A percentile compares a stretch with the other conserved stretches of the same genome.
Conservation (phyloP, 1,140 invertebrate genomes). For the Bombus polaris region DNA sequence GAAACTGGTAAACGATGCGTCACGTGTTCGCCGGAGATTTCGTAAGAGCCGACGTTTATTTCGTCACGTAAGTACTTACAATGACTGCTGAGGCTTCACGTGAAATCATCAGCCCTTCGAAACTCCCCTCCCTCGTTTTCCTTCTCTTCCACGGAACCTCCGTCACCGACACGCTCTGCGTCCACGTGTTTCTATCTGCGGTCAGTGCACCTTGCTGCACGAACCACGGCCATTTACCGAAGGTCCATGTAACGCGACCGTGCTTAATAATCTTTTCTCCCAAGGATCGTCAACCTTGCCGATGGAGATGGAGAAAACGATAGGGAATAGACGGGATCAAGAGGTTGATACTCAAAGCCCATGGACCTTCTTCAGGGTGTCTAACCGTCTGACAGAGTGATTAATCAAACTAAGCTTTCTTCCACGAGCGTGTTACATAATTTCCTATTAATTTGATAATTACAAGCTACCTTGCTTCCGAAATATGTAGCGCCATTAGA, state of each 20-base stretch:
- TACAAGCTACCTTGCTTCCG: not conserved
- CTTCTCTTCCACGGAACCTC: conserved; percentile 39
- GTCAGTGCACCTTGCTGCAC: conserved; percentile 71
- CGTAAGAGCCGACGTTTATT: conserved; percentile 42
- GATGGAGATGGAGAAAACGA: conserved; percentile 36
- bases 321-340: not conserved
- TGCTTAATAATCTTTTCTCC: conserved; percentile 68
- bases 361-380: not conserved
- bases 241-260: conserved; percentile 67
- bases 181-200: conserved; percentile 71
- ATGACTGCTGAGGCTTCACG: conserved; percentile 43
- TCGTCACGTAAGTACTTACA: conserved; percentile 40
- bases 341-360: not conserved
- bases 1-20: not conserved
- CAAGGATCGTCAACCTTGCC: conserved; percentile 64
- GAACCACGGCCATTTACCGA: conserved; percentile 67
- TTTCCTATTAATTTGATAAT: not conserved
- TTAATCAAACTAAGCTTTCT: not conserved
- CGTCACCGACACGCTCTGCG: conserved; percentile 53
- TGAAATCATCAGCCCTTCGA: conserved; percentile 64
- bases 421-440: not conserved
- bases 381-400: not conserved
- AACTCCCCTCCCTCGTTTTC: conserved; percentile 21
- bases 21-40: conserved; percentile 35
- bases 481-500: not conserved